A percentile compares a stretch with the other conserved stretches of the same genome.
These are phyloP conservation scores for Tympanoctomys barrerae DNA, from an alignment of 2,797 vertebrate genomes.

Conservation along the genomic window DNA sequence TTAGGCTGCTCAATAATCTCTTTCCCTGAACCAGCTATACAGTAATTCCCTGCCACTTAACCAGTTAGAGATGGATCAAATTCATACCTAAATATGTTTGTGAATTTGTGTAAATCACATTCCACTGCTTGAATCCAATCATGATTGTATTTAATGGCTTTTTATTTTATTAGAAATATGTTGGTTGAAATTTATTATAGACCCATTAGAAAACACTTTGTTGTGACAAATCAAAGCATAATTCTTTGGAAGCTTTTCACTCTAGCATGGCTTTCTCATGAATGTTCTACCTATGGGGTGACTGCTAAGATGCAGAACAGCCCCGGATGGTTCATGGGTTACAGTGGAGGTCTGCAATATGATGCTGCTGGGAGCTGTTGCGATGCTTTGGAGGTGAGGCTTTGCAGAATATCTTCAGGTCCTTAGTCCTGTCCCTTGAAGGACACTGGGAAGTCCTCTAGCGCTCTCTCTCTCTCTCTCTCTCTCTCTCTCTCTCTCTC, in stretches of 20 bases:
- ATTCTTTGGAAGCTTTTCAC: neutral
- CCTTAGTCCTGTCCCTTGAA: neutral
- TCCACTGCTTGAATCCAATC: neutral
- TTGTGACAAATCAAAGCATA: neutral
- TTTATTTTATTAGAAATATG: neutral
- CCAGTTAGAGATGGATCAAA: neutral
- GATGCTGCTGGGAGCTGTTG: rapidly evolving
- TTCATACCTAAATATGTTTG: neutral
- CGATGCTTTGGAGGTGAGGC: no score
- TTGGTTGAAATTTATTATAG: neutral
- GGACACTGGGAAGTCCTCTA: no score
- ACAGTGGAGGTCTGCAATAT: no score
- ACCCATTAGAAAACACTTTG: neutral
- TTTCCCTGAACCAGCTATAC: neutral
- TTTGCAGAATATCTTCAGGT: no score
- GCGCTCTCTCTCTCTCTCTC: neutral
- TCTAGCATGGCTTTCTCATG: neutral
- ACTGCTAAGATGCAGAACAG: no score
- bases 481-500: no score
- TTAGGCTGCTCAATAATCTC: neutral
- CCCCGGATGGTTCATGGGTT: neutral
- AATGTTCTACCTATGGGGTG: neutral
- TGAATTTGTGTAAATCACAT: neutral
- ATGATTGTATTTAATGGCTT: neutral
- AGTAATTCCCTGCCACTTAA: neutral